Base-by-base conservation (phyloP, 2,113 vertebrate species). In the Otus sunia region DNA sequence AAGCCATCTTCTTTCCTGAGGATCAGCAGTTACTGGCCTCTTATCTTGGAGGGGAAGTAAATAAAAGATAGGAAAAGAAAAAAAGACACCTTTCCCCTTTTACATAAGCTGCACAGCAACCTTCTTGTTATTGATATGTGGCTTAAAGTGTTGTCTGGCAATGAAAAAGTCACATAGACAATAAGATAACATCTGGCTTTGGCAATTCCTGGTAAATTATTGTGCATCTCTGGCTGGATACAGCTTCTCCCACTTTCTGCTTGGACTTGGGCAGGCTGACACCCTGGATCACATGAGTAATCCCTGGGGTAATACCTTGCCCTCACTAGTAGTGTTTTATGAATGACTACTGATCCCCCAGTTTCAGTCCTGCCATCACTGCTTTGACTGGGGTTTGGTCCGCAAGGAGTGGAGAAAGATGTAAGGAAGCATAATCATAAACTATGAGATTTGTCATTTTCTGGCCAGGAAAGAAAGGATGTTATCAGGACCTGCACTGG, bases 371-470 rank as follows among this genome's bases (percentile, higher is more conserved):
- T 86, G 34, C 14, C 16, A 22, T 43, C 68, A 32, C 6, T 74
- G 21, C 34, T 92, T 79, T 77, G 23, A 43, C 27, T 45, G 34
- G 5, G 0, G 0, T 84, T 74, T 63, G 4, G 32, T 50, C 27
- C 12, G 6, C 29, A 59, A 41, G 68, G 7, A 63, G 6, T 0
- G 1, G 37, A 41, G 10, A 20, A 5, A 62, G 18, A 3, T 8
- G 9, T 39, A 63, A 68, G 29, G 32, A 80, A 36, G 17, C 26
- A 17, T 14, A 49, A 32, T 50, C n/a, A 26, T 30, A 79, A 82
- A 52, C 18, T 18, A 9, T 12, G 27, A 73, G 14, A 76, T 86
- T 36, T 83, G 20, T 34, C 21, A 23, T 79, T 88, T 93, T 86
- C 41, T 81, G 47, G 6, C 7, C n/a, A 3, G 6, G 36, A 41